Base-by-base conservation (phyloP, 2,888 invertebrate species). In the Stenotaenia linearis region DNA sequence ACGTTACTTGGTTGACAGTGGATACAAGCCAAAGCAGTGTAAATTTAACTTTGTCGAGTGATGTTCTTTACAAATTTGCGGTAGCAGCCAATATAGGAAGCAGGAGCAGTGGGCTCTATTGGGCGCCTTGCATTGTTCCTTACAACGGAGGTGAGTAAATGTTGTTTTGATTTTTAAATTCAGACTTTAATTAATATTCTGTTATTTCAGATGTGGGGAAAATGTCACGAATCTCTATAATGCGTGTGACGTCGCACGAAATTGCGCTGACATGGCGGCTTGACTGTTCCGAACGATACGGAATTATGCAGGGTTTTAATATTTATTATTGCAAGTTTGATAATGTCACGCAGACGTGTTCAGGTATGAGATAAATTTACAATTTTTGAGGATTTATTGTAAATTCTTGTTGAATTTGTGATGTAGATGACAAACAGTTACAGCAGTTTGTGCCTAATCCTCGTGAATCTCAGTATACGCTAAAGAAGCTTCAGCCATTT, bases 41-140 rank as follows among this genome's bases (percentile, higher is more conserved):
- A 1, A 78, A 78, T 61, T 69, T 78, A 37, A 78, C 61, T 30
- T 61, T 78, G 25, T 61, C 69, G 7, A 30, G 32, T 15, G 21
- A 4, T 5, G 28, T 61, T 5, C 6, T n/a, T 25, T 78, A 78
- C 12, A n/a, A 78, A 32, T 78, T 78, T 61, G 78, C 78, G 7
- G 78, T 78, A n/a, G 56, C 61, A 5, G 37, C 56, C 30, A 78
- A 61, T 23, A 10, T 56, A 4, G 21, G 21, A 0, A 1, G 1
- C 23, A 21, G 69, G n/a, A 78, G 61, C 82, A 94, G 94, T 84
- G 95, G 95, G 0, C 93, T 95, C 92, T 89, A 91, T 12, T 95
- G 95, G 95, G 92, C 93, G 10, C 89, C 90, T 45, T 95, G 95
- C 81, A 92, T 91, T 82, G 89, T 90, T 82, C 89, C 88, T 35